Evolutionary conservation across 2,888 invertebrate species (phyloP).

Genomic region (Acanthosepion lycidas): DNA sequence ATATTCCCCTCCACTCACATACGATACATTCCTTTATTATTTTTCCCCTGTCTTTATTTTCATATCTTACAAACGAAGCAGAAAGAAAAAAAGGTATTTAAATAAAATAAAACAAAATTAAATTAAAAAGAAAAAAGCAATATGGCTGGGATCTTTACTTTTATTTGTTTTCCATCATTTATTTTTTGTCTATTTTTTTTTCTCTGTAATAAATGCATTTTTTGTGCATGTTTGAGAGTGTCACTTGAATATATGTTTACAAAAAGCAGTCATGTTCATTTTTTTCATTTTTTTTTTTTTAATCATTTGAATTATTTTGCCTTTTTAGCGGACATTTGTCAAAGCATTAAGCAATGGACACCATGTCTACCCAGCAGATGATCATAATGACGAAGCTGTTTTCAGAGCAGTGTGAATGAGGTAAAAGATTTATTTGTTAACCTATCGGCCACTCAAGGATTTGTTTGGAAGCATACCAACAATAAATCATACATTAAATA

Average conservation of each 20-base stretch:
- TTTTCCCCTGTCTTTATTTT: neutral
- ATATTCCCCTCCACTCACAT: neutral
- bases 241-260: constrained; percentile 33
- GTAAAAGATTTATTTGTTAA: constrained; percentile 5
- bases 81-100: neutral
- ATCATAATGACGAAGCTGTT: neutral
- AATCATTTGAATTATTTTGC: constrained; percentile 6
- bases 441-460: constrained; percentile 20
- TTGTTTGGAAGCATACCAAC: constrained; percentile 8
- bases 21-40: neutral
- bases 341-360: neutral
- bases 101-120: neutral
- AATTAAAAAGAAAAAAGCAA: neutral
- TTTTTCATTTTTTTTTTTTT: neutral
- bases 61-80: neutral
- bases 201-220: neutral
- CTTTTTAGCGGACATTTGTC: neutral
- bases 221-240: constrained; percentile 6
- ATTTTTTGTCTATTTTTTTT: neutral
- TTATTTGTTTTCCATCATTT: neutral
- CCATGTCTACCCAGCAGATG: constrained; percentile 10
- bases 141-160: neutral
- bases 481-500: constrained; percentile 23
- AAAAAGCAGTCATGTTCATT: neutral
- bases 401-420: constrained; percentile 3